Evolutionary conservation across 2,888 invertebrate species (phyloP).

Genomic region (Lithophane socia): DNA sequence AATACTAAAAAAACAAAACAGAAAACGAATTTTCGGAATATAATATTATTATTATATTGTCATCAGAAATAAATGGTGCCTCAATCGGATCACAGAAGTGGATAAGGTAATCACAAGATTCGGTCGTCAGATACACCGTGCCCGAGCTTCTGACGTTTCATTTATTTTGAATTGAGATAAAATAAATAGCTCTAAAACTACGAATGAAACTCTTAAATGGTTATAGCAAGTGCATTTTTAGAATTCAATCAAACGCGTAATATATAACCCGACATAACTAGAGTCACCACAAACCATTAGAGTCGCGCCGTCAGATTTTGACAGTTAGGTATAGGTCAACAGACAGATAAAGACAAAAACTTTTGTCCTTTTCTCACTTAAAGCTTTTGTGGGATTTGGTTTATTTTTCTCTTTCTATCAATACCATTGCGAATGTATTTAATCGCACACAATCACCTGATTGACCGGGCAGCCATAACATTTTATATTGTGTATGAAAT

Average conservation of each 20-base stretch:
- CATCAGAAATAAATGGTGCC: background rate
- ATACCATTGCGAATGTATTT: constrained; percentile 26
- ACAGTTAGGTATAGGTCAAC: background rate
- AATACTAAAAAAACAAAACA: too few relatives aligned
- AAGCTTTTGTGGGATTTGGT: background rate
- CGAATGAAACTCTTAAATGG: too few relatives aligned
- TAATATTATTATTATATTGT: background rate
- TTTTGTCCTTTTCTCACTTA: background rate
- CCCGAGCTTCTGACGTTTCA: too few relatives aligned
- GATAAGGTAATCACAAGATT: background rate
- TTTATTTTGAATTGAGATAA: too few relatives aligned
- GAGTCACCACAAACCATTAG: background rate
- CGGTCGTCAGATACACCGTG: background rate
- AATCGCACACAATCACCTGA: constrained; percentile 29
- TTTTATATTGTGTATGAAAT: constrained; percentile 15
- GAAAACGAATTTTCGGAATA: background rate
- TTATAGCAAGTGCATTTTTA: background rate
- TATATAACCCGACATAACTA: background rate
- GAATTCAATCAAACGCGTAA: constrained; percentile 1
- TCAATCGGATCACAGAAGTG: background rate
- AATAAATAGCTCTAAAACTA: background rate
- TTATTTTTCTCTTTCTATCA: constrained; percentile 6
- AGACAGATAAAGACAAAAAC: constrained; percentile 7
- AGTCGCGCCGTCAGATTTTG: background rate
- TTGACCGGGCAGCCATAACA: constrained; percentile 25